Evolutionary conservation across 2,888 invertebrate species (phyloP), one percentile per base, ranked within the genome.

Genomic region (Agriopis leucophaearia): DNA sequence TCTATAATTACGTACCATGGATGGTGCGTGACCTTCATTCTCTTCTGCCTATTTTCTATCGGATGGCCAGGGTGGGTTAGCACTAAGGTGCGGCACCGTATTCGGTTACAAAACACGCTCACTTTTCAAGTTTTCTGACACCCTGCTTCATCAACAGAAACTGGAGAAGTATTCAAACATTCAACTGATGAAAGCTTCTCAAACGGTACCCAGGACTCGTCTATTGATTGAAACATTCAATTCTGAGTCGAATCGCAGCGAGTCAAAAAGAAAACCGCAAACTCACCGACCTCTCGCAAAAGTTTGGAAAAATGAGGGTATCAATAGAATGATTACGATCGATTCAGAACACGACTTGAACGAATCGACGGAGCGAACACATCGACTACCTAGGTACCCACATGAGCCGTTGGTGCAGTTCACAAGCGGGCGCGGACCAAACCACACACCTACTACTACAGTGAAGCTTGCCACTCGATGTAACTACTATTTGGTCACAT

Each of bases 281-380:
- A 51, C 40, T 47, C 58, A 36, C 13, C 35, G 50, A 42, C 8
- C 42, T 18, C 8, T 12, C 48, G 55, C 13, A 12, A 35, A 48
- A 60, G 38, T 48, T 57, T 13, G 44, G 45, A 66, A 66, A 59
- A 70, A 64, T 42, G 56, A 62, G 62, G 70, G 66, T 52, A 62
- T 36, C 54, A 10, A 27, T 18, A 70, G 70, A 73, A 63, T 67
- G 59, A 70, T 66, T 15, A 62, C 13, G 45, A 54, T 38, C 56
- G 56, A 56, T 64, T 57, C 45, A 8, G n/a, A 52, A 57, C 50
- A 47, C 45, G 70, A 66, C 56, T 56, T 50, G 42, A 64, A 73
- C 52, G 45, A 40, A 69, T 70, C 42, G 60, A 38, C 40, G 60
- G 27, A 1, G 51, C 2, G 50, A 50, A 47, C 9, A 47, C 47